A percentile compares a stretch with the other conserved stretches of the same genome.
Conservation (phyloP, 2,113 vertebrate genomes). For the Xiphophorus couchianus region DNA sequence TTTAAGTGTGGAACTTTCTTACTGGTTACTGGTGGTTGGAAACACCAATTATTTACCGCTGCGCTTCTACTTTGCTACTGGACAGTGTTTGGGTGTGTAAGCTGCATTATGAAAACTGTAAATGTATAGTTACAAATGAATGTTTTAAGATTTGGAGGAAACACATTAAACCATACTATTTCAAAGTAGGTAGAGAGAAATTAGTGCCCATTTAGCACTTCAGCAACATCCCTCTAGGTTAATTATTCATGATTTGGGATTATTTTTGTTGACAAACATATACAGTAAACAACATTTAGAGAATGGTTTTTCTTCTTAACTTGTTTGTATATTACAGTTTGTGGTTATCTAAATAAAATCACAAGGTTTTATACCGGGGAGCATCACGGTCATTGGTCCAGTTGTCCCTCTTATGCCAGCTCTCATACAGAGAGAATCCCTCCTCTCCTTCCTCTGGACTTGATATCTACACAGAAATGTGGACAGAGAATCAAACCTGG, state of each 20-base stretch:
- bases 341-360: neutral
- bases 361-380: slow-evolving; percentile 79
- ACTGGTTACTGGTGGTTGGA: no score
- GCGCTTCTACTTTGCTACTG: neutral
- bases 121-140: neutral
- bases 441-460: slow-evolving; percentile 92
- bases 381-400: slow-evolving; percentile 80
- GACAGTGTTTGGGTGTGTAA: neutral
- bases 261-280: neutral
- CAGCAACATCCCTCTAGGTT: no score
- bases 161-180: neutral
- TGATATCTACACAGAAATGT: slow-evolving; percentile 76
- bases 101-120: neutral
- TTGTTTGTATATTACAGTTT: neutral
- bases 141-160: neutral
- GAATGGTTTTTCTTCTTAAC: no score
- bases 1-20: neutral
- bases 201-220: neutral
- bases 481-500: neutral
- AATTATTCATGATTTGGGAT: neutral
- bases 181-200: neutral
- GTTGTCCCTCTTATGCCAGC: slow-evolving; percentile 93
- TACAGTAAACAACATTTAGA: neutral
- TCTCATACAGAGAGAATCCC: slow-evolving; percentile 87
- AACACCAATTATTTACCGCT: no score